Evolutionary conservation across 2,113 vertebrate genomes (phyloP), one percentile per base, ranked within the genome.

Genomic region (Anseranas semipalmata): DNA sequence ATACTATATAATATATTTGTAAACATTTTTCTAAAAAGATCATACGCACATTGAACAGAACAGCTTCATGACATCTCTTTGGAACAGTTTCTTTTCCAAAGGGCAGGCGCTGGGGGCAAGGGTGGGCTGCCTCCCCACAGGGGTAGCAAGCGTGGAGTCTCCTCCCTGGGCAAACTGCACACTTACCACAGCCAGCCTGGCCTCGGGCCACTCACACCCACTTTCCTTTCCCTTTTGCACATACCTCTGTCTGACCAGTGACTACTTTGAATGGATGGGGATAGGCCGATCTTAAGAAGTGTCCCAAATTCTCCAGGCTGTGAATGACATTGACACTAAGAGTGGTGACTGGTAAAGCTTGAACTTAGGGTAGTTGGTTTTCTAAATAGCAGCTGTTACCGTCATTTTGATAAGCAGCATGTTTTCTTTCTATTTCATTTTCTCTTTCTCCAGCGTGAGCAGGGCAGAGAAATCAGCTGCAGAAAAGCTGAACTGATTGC

Each of bases 1-100:
- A 67, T 45, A 32, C 9, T 60, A 66, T 37, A 88, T 73, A 70
- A 70, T 92, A 87, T 89, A 96, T 93, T 95, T 95, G 37, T 95
- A 92, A 95, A 67, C 93, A 14, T 93, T 73, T 72, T 87, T 94
- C 87, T 18, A 11, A 37, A 55, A 39, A 56, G 65, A 15, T 63
- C 66, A 71, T 71, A 48, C 1, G 5, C 78, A 80, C 52, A 59
- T 10, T 15, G 72, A 86, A 37, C n/a, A 2, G 10, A 80, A 55
- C 59, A 91, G 72, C 75, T 86, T 82, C 13, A 33, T 50, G 59
- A 16, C 12, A 3, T 17, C 19, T 16, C 62, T 81, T 62, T 6
- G 13, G 71, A 89, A 79, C 24, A 62, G 67, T 85, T 89, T 72
- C 12, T 93, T 85, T 68, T 63, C 82, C 72, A 46, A 63, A 70